Evolutionary conservation across 2,113 vertebrate species (phyloP).

Genomic region (Chionomys nivalis): DNA sequence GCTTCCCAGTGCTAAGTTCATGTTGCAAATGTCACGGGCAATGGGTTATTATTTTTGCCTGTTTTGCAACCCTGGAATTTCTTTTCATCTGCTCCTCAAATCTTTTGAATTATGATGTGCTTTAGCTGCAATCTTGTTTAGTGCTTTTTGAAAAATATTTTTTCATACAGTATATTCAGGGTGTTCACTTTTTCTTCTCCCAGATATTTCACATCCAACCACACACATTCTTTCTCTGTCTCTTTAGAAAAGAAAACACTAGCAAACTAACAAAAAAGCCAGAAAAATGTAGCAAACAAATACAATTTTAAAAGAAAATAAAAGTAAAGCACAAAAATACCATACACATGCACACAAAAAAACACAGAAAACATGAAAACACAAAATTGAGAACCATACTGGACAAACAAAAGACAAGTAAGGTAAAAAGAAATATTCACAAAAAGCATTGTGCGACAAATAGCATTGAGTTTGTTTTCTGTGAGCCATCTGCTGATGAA

Average conservation of each 20-base stretch:
- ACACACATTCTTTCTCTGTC: neutral
- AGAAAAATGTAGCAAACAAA: neutral
- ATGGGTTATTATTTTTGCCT: neutral
- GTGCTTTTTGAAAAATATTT: neutral
- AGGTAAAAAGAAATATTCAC: neutral
- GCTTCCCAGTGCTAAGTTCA: neutral
- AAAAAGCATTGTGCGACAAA: neutral
- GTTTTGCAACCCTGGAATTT: accelerated
- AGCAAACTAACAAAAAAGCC: neutral
- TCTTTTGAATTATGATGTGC: neutral
- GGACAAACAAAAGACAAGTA: neutral
- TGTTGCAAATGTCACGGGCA: neutral
- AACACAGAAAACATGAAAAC: neutral
- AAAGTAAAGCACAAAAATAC: neutral
- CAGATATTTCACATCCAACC: neutral
- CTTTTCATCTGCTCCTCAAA: neutral
- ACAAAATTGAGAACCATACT: neutral
- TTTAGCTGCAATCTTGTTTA: neutral
- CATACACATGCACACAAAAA: no score
- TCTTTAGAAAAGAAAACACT: neutral
- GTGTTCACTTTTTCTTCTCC: neutral
- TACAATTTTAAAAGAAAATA: neutral
- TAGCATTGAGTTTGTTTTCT: neutral
- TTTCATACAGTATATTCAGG: neutral
- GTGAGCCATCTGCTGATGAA: neutral